Evolutionary conservation across 2,113 vertebrate species (phyloP).

Genomic region (Megaleporinus macrocephalus): DNA sequence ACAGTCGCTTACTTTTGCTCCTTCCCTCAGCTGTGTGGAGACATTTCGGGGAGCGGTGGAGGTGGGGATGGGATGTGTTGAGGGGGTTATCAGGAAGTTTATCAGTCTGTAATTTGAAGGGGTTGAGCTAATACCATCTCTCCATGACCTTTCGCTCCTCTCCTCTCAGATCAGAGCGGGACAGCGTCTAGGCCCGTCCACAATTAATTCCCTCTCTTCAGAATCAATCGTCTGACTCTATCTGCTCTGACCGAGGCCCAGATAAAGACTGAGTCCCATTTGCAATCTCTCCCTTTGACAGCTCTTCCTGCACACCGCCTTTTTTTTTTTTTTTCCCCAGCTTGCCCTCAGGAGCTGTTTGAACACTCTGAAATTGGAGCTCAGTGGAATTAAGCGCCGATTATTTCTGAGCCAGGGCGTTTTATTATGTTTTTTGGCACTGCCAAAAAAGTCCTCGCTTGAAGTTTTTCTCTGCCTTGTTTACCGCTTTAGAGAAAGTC

Average conservation of each 20-base stretch:
- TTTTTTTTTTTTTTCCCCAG: not conserved
- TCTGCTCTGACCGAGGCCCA: slow-evolving; percentile 7
- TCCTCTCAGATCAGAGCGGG: slow-evolving; percentile 20
- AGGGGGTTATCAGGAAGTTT: slow-evolving; percentile 38
- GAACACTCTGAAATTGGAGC: slow-evolving; percentile 2
- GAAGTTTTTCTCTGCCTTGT: not conserved
- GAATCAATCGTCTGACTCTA: slow-evolving; percentile 47
- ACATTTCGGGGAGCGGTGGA: not conserved
- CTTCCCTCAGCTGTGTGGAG: not conserved
- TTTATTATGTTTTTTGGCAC: not conserved
- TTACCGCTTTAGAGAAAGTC: not conserved
- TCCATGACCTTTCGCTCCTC: slow-evolving; percentile 40
- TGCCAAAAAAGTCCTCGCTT: not conserved
- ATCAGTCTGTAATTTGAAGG: slow-evolving; percentile 47
- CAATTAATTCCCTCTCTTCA: slow-evolving; percentile 47
- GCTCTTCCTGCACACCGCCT: slow-evolving; percentile 16
- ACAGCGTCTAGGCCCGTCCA: slow-evolving; percentile 16
- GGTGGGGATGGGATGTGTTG: not conserved
- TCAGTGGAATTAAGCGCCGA: not conserved
- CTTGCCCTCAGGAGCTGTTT: slow-evolving; percentile 7
- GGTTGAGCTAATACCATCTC: slow-evolving; percentile 39
- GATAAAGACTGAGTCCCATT: slow-evolving; percentile 42
- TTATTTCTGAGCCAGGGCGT: slow-evolving; percentile 7
- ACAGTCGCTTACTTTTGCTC: not conserved
- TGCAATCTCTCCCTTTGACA: slow-evolving; percentile 40